Evolutionary conservation across 1,140 invertebrate species (phyloP), one percentile per base, ranked within the genome.

Genomic region (Druon quercuslanigerum): DNA sequence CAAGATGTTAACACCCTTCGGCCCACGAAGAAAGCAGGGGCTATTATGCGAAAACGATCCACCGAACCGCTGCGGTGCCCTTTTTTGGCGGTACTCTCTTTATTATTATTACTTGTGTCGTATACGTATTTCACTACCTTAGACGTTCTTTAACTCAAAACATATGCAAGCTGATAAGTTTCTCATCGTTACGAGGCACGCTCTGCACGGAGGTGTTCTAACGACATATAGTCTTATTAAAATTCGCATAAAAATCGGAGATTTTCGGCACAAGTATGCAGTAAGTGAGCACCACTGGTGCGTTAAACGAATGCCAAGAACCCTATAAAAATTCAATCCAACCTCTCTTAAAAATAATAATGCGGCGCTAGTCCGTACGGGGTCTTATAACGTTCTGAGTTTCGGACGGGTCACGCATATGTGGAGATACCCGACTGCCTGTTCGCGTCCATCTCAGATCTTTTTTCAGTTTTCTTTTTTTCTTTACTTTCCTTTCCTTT

Each of bases 321-420:
- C 79, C 83, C 83, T 85, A 83, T 85, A 85, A 85, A 85, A 85
- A 85, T 85, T 85, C 84, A 85, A 85, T 85, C 82, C 82, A 72
- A 75, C 79, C 79, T 83, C 79, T 79, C 83, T 83, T 85, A 82
- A 83, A 85, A 85, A 85, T 85, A 85, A 85, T 85, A 85, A 85
- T 75, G 83, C 79, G 82, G 73, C 83, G 81, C 82, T 85, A 78
- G 79, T 73, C 78, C 80, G 75, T 83, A 82, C 51, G 78, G 71
- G 75, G 74, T 79, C 72, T 79, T 74, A 76, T 84, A 84, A 82
- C 78, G 76, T 71, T 73, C 50, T 25, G 79, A 78, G 74, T 52
- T 76, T 81, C 72, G 73, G 56, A 74, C 75, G 57, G 75, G 75
- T 72, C 77, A 54, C 82, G 75, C 73, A 73, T 76, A 74, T 74